These are phyloP conservation scores for Sus cebifrons DNA, from an alignment of 2,797 vertebrate species.

Conservation along the genomic window DNA sequence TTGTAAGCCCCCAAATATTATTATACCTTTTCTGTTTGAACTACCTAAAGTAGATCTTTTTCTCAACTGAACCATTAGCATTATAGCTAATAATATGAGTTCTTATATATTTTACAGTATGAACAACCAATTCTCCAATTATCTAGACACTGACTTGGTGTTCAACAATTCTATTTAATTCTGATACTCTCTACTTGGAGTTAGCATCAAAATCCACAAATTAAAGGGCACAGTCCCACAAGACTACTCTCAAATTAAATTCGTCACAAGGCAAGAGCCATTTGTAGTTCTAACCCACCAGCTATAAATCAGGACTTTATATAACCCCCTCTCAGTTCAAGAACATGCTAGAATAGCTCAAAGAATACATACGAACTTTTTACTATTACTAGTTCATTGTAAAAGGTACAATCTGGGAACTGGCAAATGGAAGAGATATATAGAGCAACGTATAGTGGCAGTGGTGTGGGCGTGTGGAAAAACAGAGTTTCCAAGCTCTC, in stretches of 20 bases:
- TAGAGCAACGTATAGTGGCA: background rate
- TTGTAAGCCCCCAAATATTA: background rate
- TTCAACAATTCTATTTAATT: constrained; percentile 32
- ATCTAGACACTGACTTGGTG: background rate
- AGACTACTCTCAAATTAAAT: background rate
- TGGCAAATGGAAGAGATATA: background rate
- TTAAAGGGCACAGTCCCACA: background rate
- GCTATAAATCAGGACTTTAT: background rate
- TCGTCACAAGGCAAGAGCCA: background rate
- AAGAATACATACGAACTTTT: background rate
- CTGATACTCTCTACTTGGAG: background rate
- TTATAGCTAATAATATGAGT: background rate
- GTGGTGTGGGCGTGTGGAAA: background rate
- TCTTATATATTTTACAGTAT: background rate
- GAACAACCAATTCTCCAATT: background rate
- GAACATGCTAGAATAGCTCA: background rate
- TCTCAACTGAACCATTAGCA: background rate
- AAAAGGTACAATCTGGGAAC: background rate
- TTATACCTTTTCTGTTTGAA: background rate
- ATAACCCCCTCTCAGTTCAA: background rate
- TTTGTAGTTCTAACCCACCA: background rate
- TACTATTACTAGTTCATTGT: background rate
- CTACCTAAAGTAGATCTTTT: constrained; percentile 40
- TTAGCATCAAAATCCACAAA: background rate
- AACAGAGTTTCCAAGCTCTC: background rate